A percentile compares a stretch with the other conserved stretches of the same genome.
phyloP scores from a whole-genome alignment of 2,888 invertebrate species.

The Cynaeus angustus region DNA sequence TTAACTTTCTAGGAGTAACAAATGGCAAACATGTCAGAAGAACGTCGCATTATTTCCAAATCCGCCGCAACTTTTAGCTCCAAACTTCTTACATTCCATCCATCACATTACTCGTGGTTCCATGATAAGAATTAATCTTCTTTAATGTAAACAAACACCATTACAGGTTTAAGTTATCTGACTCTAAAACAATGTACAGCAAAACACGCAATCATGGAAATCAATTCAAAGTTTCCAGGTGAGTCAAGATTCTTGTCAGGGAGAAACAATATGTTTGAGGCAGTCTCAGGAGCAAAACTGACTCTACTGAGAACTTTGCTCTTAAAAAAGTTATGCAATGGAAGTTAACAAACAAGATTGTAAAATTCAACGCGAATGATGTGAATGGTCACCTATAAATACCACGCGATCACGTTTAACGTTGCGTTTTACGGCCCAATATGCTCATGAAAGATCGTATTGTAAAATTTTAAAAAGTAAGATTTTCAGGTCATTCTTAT shows the following conservation, averaged over 20 bases:
- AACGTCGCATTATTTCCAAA: background rate
- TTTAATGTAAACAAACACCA: constrained; percentile 4
- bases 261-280: background rate
- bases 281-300: no score
- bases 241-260: background rate
- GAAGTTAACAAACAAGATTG: no score
- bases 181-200: background rate
- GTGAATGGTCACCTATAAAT: no score
- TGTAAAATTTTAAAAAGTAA: no score
- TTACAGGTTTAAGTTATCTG: background rate
- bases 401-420: no score
- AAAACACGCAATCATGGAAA: background rate
- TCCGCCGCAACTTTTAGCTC: background rate
- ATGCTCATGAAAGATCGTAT: no score
- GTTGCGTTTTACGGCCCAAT: no score
- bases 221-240: background rate
- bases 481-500: no score
- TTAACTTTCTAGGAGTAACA: background rate
- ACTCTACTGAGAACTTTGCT: no score
- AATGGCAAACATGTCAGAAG: background rate
- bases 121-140: background rate
- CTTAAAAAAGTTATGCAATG: no score
- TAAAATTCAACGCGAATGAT: no score
- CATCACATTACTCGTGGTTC: background rate
- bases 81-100: background rate